Conservation (phyloP, 2,113 vertebrate species). For the Oceanodroma tethys region DNA sequence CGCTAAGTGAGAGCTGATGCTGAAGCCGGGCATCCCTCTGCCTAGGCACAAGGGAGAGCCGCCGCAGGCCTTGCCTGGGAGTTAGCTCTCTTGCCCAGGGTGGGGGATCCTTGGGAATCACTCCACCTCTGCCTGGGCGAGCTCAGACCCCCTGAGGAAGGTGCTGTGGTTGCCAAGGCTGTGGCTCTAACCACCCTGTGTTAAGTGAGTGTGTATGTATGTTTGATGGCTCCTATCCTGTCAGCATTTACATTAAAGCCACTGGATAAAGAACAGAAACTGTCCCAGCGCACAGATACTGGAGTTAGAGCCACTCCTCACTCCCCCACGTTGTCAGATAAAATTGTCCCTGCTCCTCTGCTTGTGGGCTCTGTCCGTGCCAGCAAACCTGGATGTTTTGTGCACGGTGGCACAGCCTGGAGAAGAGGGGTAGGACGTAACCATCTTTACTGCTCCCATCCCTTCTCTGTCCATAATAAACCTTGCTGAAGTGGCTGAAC, state of each 20-base stretch:
- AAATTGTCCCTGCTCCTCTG: neutral
- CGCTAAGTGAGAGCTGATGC: neutral
- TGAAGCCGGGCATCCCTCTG: neutral
- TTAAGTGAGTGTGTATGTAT: neutral
- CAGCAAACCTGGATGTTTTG: neutral
- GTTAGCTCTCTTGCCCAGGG: fast-evolving
- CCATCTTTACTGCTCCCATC: neutral
- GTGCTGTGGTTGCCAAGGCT: neutral
- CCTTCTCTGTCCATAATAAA: neutral
- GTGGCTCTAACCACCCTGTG: neutral
- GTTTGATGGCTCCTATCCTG: neutral
- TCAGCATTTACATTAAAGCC: neutral
- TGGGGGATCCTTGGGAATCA: too few species aligned
- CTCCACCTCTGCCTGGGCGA: neutral
- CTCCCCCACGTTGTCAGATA: neutral
- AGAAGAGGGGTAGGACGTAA: neutral
- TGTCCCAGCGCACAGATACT: neutral
- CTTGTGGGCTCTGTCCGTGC: neutral
- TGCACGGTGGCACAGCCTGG: neutral
- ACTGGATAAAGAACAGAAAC: neutral
- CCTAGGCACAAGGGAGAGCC: too few species aligned
- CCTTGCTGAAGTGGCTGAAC: neutral
- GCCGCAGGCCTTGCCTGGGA: neutral
- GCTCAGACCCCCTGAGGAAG: neutral
- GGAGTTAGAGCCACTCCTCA: neutral